Conservation (phyloP, 2,113 vertebrate genomes). For the Zosterops lateralis region DNA sequence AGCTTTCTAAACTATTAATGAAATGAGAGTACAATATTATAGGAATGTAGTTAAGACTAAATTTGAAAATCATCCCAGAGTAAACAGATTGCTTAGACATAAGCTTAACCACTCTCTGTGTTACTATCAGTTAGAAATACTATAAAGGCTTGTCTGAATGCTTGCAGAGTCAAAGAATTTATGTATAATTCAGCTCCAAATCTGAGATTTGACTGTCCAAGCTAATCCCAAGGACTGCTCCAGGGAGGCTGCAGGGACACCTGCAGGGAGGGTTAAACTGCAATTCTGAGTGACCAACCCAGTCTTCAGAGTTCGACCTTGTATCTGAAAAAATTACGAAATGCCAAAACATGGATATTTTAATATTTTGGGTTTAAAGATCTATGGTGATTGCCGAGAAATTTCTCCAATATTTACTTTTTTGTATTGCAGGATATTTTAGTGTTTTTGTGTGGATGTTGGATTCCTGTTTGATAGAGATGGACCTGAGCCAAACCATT, state of each 20-base stretch:
- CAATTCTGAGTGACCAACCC: background rate
- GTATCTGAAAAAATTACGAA: background rate
- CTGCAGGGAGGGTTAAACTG: background rate
- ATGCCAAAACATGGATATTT: background rate
- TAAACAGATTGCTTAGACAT: background rate
- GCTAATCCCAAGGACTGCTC: background rate
- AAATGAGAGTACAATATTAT: background rate
- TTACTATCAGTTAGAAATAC: background rate
- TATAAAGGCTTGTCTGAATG: background rate
- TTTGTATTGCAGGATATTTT: background rate
- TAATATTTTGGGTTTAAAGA: background rate
- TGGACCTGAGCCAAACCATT: background rate
- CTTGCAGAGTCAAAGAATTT: background rate
- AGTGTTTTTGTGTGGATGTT: background rate
- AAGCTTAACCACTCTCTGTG: background rate
- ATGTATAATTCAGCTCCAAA: background rate
- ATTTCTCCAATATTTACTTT: background rate
- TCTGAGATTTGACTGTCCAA: background rate
- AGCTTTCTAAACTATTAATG: background rate
- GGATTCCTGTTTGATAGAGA: background rate
- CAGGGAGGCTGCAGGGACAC: background rate
- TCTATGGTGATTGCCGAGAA: background rate
- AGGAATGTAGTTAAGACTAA: background rate
- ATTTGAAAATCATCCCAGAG: background rate
- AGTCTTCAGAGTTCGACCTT: background rate